A percentile compares a stretch with the other conserved stretches of the same genome.
phyloP scores from a whole-genome alignment of 2,797 vertebrate genomes.

The Phaenicophaeus curvirostris region DNA sequence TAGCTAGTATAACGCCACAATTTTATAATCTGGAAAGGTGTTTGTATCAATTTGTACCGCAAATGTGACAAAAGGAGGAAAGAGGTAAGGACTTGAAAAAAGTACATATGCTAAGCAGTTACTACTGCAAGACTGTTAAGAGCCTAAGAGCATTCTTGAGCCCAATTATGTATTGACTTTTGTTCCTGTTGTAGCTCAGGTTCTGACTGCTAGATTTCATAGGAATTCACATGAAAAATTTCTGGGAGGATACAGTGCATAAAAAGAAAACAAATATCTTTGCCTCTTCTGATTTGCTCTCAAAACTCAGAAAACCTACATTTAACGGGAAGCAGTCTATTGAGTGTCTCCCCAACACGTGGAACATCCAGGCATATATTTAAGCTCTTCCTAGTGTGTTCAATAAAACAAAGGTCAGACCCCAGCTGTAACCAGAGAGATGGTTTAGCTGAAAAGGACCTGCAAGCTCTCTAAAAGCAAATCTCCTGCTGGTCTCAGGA shows the following conservation, averaged over 20 bases:
- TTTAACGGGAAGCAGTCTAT: not conserved
- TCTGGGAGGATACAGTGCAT: not conserved
- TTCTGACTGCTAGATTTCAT: not conserved
- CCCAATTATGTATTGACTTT: not conserved
- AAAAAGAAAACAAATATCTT: not conserved
- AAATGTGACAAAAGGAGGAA: not conserved
- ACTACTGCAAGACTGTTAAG: not conserved
- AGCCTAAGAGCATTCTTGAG: not conserved
- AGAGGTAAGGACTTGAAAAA: not conserved
- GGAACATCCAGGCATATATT: not conserved
- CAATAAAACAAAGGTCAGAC: not conserved
- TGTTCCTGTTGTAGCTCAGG: not conserved
- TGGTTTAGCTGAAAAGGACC: not conserved
- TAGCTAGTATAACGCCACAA: not conserved
- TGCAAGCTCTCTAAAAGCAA: not conserved
- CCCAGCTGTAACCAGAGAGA: not conserved
- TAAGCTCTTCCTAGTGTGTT: not conserved
- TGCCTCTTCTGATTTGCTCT: not conserved
- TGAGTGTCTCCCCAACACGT: not conserved
- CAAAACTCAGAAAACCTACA: rapidly evolving
- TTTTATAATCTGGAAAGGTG: not conserved
- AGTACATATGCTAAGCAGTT: not conserved
- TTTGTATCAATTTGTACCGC: not conserved
- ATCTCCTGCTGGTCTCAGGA: slow-evolving; percentile 26
- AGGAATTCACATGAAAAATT: not conserved